Evolutionary conservation across 1,140 invertebrate species (phyloP).

Genomic region (Drosophila kohkoa): DNA sequence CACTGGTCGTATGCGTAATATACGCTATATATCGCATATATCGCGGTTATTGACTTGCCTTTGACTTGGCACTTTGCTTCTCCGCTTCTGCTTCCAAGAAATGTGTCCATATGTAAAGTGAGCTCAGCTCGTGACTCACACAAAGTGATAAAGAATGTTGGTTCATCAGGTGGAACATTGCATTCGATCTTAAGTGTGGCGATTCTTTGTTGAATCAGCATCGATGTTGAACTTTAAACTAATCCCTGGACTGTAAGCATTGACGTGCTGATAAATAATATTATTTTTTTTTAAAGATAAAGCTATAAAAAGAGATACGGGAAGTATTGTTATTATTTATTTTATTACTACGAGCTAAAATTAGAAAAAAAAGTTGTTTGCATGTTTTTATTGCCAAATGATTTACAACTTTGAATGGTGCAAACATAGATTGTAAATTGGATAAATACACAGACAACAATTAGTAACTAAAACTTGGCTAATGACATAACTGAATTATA

Average conservation of each 20-base stretch:
- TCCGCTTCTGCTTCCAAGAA: conserved; percentile 36
- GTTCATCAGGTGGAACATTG: conserved; percentile 12
- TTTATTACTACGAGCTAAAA: too few relatives aligned
- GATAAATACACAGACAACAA: too few relatives aligned
- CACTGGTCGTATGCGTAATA: conserved; percentile 71
- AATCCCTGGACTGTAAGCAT: background rate
- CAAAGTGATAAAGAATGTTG: conserved; percentile 6
- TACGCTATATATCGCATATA: conserved; percentile 3
- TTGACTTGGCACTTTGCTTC: conserved; percentile 30
- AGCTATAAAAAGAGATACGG: background rate
- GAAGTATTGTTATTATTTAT: too few relatives aligned
- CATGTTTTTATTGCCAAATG: too few relatives aligned
- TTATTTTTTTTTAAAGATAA: background rate
- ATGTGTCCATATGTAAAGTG: conserved; percentile 52
- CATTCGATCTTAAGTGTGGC: background rate
- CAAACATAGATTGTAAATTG: too few relatives aligned
- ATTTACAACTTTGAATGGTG: too few relatives aligned
- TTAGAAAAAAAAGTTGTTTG: too few relatives aligned
- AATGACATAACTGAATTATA: too few relatives aligned
- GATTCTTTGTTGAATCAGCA: background rate
- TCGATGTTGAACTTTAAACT: background rate
- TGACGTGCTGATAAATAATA: background rate
- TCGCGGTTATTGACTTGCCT: conserved; percentile 58
- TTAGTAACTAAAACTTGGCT: too few relatives aligned
- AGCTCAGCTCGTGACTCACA: conserved; percentile 41